Conservation (phyloP, 2,113 vertebrate genomes). For the Pelmatolapia mariae region DNA sequence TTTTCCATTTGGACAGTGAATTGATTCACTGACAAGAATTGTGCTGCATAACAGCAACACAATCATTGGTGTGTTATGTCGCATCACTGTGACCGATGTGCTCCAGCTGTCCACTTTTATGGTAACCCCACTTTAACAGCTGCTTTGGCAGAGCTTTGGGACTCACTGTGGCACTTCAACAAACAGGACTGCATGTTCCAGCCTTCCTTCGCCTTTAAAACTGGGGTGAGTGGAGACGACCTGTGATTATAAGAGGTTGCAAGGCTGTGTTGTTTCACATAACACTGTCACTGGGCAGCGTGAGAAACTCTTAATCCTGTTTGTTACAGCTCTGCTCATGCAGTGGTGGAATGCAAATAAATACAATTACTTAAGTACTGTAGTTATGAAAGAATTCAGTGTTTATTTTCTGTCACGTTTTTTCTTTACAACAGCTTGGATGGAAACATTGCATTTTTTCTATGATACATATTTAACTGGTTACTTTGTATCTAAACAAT, state of each 20-base stretch:
- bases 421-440: neutral
- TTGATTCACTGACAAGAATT: constrained; percentile 34
- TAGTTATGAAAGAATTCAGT: neutral
- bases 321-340: neutral
- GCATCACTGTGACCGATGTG: constrained; percentile 18
- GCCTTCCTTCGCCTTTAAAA: neutral
- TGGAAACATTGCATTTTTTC: neutral
- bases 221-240: neutral
- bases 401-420: neutral
- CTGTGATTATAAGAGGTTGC: neutral
- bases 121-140: neutral
- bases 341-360: neutral
- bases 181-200: neutral
- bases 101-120: constrained; percentile 38
- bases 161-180: neutral
- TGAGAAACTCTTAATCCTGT: constrained; percentile 25
- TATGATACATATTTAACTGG: neutral
- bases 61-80: neutral
- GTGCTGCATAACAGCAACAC: neutral
- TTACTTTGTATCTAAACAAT: neutral
- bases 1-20: constrained; percentile 40
- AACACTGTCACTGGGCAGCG: neutral
- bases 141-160: neutral
- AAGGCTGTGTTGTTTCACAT: constrained; percentile 6
- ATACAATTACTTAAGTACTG: neutral